Evolutionary conservation across 2,797 vertebrate species (phyloP), one percentile per base, ranked within the genome.

Genomic region (Passerculus sandwichensis): DNA sequence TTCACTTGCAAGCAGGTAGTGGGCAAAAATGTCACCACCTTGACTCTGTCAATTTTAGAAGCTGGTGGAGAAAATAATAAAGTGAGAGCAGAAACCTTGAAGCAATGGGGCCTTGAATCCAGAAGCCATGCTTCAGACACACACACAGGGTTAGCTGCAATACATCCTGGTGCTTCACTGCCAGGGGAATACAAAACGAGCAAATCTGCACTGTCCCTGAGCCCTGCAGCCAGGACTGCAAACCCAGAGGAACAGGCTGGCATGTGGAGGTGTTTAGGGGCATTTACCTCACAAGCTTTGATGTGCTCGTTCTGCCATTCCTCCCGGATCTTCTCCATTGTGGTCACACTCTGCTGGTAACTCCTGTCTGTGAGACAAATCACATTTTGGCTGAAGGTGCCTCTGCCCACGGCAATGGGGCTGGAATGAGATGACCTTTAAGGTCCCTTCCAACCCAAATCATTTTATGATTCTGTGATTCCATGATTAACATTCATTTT

Each of bases 281-380:
- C 16, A 25, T 59, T 97, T 97, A 99, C 99, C 98, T 99, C 98
- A 0, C 99, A 99, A 60, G 98, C 97, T 72, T 98, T 98, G 76
- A 98, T 54, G 54, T 99, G 98, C 34, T 99, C 99, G 0, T 97
- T 99, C 94, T 98, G 97, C 99, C 99, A 99, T 16, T 99, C 99
- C 22, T 99, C 98, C 47, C 98, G 97, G 54, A 98, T 67, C 92
- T 98, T 99, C 51, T 98, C 98, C 91, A 99, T 82, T 0, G 79
- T 57, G 19, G 65, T 94, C 82, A 99, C 66, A 1, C 96, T 99
- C 93, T 98, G 98, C 72, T 98, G 98, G 84, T 99, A 99, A 3
- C 95, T 85, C 80, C 97, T 98, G 96, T 99, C 99, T 99, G 96
- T 0, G 10, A 93, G 13, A 78, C n/a, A 94, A 88, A 82, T 15